phyloP scores from a whole-genome alignment of 2,888 invertebrate species.

The Volucella inanis region DNA sequence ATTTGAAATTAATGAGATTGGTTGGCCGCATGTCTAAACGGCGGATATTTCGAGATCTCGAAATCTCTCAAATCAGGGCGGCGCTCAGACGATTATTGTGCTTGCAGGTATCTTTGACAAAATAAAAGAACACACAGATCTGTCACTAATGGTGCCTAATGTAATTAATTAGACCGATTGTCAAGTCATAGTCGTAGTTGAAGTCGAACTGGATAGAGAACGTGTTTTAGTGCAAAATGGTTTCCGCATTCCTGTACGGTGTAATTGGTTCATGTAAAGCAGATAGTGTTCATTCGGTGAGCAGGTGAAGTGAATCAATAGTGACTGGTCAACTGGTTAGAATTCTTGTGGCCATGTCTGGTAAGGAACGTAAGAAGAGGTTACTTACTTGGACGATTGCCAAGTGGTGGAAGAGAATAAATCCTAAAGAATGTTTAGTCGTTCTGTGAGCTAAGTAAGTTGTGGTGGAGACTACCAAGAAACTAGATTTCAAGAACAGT shows the following conservation, averaged over 20 bases:
- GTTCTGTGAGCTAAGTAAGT: too few species aligned
- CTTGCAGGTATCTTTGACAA: background rate
- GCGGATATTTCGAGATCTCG: conserved; percentile 31
- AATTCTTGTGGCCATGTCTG: conserved; percentile 4
- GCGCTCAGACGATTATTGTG: background rate
- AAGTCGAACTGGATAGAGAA: background rate
- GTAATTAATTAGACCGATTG: conserved; percentile 22
- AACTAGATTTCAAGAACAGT: too few species aligned
- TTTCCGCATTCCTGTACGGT: conserved; percentile 41
- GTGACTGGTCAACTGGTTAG: conserved; percentile 1
- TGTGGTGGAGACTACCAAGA: too few species aligned
- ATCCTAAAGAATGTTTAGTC: too few species aligned
- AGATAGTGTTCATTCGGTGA: background rate
- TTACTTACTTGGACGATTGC: too few species aligned
- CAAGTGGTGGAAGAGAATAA: too few species aligned
- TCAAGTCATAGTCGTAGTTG: background rate
- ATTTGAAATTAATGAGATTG: conserved; percentile 58
- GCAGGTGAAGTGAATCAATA: conserved; percentile 15
- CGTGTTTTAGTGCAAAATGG: conserved; percentile 13
- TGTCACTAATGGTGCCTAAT: conserved; percentile 17
- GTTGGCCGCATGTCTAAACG: conserved; percentile 3
- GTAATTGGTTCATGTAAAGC: conserved; percentile 26
- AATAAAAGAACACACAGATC: background rate
- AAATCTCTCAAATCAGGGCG: conserved; percentile 4
- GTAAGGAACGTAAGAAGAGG: conserved; percentile 7